These are phyloP conservation scores for Trogon surrucura DNA, from an alignment of 2,113 vertebrate genomes.

Conservation along the genomic window DNA sequence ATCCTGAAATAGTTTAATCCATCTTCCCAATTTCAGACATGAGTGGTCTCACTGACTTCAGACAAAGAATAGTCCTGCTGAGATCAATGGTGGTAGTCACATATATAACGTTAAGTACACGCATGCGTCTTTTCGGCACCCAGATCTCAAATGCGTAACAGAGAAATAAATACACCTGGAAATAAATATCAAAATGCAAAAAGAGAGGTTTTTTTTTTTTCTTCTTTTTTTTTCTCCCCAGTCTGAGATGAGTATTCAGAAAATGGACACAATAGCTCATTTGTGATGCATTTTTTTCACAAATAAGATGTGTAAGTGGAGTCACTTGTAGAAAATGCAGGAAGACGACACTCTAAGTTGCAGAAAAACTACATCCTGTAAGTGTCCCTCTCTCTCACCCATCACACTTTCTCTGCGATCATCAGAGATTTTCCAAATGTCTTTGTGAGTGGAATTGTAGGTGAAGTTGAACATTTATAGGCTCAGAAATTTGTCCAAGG, in stretches of 20 bases:
- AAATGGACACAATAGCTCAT: constrained; percentile 31
- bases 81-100: constrained; percentile 48
- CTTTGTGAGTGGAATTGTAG: constrained; percentile 31
- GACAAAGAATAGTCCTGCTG: constrained; percentile 20
- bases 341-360: not conserved
- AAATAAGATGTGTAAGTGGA: constrained; percentile 25
- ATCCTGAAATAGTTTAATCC: constrained; percentile 21
- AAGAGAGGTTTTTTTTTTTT: not conserved
- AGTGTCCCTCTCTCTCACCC: not conserved
- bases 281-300: constrained; percentile 56
- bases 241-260: not conserved
- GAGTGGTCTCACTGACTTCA: constrained; percentile 34
- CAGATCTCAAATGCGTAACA: not conserved
- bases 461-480: constrained; percentile 54
- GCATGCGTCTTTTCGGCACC: constrained; percentile 30
- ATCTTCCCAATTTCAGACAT: constrained; percentile 6
- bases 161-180: constrained; percentile 26
- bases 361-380: not conserved
- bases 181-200: constrained; percentile 24
- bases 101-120: not conserved
- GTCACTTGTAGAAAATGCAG: constrained; percentile 31
- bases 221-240: not conserved
- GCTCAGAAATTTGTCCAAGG: constrained; percentile 62
- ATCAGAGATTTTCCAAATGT: not conserved
- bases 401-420: not conserved